Base-by-base conservation (phyloP, 2,113 vertebrate genomes). In the Haplochromis burtoni region DNA sequence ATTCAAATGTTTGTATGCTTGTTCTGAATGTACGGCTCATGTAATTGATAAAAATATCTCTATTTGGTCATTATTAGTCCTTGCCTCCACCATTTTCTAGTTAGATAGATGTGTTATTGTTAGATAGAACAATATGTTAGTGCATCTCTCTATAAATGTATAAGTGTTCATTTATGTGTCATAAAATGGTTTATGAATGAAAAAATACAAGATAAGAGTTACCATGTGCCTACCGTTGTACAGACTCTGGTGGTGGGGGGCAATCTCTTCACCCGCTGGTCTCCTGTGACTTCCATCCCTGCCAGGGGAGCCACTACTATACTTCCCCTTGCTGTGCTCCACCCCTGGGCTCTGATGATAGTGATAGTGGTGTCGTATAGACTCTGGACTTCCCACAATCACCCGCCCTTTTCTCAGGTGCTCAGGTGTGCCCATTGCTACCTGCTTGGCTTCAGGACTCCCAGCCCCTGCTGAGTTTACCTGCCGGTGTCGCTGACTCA, bases 161-260 rank as follows among this genome's bases (percentile, higher is more conserved):
- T 11, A 47, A 49, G 9, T 76, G 42, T 49, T 76, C 6, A 49
- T 31, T 76, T 49, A 0, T 26, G 0, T 26, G 40, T 47, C 40
- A 76, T 49, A 76, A 76, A 76, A 49, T 78, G 45, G 45, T 4
- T 51, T 51, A 31, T 78, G 73, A 78, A 45, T 78, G 49, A 61
- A 57, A 13, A 83, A 79, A 71, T 57, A 86, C 10, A 71, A 90
- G 81, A 84, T 21, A 45, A 83, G 45, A 49, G 88, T 90, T 90
- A 87, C 89, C 86, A 96, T 96, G 82, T 97, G 96, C 97, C 97
- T 98, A 96, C 97, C 97, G 92, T 97, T 97, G 97, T 98, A 98
- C 93, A 98, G 96, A 90, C 94, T 97, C 88, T 97, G 96, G 91
- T 97, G 97, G 94, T 97, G 97, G 53, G 97, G 95, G 33, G 96